phyloP scores from a whole-genome alignment of 2,888 invertebrate genomes.

The Melanchra persicariae region DNA sequence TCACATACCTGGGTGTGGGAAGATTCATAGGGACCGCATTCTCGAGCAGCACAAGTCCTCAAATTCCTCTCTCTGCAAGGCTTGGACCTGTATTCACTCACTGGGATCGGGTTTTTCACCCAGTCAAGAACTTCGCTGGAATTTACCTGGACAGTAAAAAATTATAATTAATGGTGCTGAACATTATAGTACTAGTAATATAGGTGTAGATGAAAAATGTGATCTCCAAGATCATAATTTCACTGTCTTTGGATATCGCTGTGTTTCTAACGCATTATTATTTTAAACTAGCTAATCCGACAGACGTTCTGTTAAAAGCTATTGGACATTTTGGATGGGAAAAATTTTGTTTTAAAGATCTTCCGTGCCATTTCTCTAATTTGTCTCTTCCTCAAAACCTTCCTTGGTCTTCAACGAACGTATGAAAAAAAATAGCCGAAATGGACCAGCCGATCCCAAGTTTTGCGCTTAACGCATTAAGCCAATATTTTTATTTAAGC shows the following conservation, averaged over 20 bases:
- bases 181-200: neutral
- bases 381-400: too few species aligned
- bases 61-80: neutral
- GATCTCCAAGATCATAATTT: neutral
- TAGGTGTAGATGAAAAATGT: neutral
- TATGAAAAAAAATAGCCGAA: too few species aligned
- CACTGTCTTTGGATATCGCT: neutral
- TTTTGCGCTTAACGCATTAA: too few species aligned
- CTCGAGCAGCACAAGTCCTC: neutral
- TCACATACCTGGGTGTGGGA: neutral
- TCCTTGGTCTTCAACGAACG: too few species aligned
- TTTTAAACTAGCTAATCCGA: neutral
- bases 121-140: slow-evolving; percentile 1
- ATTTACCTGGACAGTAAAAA: neutral
- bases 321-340: too few species aligned
- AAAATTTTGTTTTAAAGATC: too few species aligned
- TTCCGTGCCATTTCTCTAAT: too few species aligned
- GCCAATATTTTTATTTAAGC: too few species aligned
- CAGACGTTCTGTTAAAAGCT: too few species aligned
- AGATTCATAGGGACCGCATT: neutral
- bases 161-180: neutral
- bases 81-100: neutral
- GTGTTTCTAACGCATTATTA: neutral
- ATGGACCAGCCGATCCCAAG: too few species aligned
- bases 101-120: neutral